Evolutionary conservation across 2,797 vertebrate species (phyloP), one percentile per base, ranked within the genome.

Genomic region (Agapornis canus): DNA sequence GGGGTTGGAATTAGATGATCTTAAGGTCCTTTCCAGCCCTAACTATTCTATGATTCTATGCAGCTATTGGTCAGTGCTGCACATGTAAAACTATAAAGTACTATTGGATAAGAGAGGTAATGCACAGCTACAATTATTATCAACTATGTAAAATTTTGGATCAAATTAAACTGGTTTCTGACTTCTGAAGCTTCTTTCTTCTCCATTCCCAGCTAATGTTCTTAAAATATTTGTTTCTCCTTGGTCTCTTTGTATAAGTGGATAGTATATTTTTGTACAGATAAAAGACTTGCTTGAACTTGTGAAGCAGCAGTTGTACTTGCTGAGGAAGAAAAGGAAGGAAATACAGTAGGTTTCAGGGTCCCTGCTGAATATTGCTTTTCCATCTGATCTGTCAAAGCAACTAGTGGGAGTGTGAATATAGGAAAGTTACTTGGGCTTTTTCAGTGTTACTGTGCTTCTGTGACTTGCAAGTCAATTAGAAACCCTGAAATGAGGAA

Each of bases 271-370:
- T 49, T 84, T 82, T 69, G 27, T 48, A 13, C 10, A 32, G 15
- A 25, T 48, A 15, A 1, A 72, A 70, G 82, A 84, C 48, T 68
- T 75, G 4, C 37, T 70, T 76, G 51, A 64, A 61, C 15, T 69
- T 69, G 23, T 25, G 45, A 31, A 71, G 21, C 25, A 81, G 65
- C 5, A 2, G 13, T 77, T 84, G 22, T n/a, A 22, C 27, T 77
- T 89, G 15, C 42, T 72, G 17, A 76, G 47, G 19, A 76, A 78
- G 22, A 88, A 92, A 61, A 82, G 54, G 51, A 85, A 70, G 71
- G 77, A 86, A 90, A 57, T 65, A 12, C 25, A 26, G 49, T 52
- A 68, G 16, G 25, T 81, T 83, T 91, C 22, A 43, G 47, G 60
- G 49, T 79, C 47, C 37, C 3, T 26, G 31, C n/a, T 71, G 57